phyloP scores from a whole-genome alignment of 2,888 invertebrate species.

The Lycophotia porphyrea region DNA sequence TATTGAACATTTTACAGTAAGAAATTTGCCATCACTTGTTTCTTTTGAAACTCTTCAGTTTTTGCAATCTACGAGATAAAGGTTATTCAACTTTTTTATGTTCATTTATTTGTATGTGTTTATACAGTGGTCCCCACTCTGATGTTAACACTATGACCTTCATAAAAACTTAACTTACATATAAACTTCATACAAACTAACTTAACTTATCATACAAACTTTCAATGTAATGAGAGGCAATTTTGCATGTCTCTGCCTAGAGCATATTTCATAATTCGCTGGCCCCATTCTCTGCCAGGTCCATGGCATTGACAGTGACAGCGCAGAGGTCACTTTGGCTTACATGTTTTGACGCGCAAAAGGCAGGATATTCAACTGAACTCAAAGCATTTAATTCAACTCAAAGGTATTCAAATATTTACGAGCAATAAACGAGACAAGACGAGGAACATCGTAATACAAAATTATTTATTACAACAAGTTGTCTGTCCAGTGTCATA shows the following conservation, averaged over 20 bases:
- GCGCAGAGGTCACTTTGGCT: not conserved
- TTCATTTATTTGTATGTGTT: not conserved
- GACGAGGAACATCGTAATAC: too few species aligned
- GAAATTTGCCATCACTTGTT: not conserved
- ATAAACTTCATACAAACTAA: too few species aligned
- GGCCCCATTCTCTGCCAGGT: not conserved
- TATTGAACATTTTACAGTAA: not conserved
- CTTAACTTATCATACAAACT: too few species aligned
- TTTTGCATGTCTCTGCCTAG: not conserved
- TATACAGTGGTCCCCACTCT: not conserved
- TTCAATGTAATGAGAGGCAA: too few species aligned
- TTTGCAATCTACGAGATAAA: not conserved
- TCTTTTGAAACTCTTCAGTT: not conserved
- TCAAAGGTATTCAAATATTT: too few species aligned
- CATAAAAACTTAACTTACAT: too few species aligned
- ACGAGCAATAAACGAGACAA: too few species aligned
- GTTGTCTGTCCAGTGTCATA: too few species aligned
- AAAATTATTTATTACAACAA: too few species aligned
- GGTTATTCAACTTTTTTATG: not conserved
- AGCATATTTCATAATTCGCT: not conserved
- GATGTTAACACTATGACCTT: not conserved
- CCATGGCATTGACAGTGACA: not conserved
- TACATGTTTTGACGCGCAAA: not conserved
- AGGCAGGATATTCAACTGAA: too few species aligned
- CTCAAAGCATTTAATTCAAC: too few species aligned